Evolutionary conservation across 2,797 vertebrate genomes (phyloP).

Genomic region (Esox lucius): DNA sequence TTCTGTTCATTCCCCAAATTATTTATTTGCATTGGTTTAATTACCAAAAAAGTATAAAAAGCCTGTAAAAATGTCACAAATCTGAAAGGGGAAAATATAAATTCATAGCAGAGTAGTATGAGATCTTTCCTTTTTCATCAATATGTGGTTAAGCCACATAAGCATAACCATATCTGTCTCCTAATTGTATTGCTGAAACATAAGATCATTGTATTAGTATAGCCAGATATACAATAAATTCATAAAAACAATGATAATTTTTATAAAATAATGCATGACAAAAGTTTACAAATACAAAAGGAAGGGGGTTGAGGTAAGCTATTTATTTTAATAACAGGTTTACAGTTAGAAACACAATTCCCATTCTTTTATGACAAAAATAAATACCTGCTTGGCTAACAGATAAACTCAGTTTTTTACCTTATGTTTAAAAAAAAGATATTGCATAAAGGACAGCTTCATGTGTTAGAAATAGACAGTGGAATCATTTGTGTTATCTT

Average conservation of each 20-base stretch:
- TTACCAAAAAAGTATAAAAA: too few relatives aligned
- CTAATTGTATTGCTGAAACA: background rate
- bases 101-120: too few relatives aligned
- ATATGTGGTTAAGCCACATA: background rate
- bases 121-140: too few relatives aligned
- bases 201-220: background rate
- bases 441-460: constrained; percentile 38
- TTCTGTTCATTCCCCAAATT: too few relatives aligned
- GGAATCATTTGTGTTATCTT: constrained; percentile 46
- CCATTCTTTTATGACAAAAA: constrained; percentile 34
- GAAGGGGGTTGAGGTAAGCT: background rate
- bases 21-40: too few relatives aligned
- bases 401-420: constrained; percentile 44
- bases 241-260: background rate
- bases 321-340: background rate
- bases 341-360: constrained; percentile 36
- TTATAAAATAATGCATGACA: background rate
- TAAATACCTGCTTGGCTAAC: constrained; percentile 44
- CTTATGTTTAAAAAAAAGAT: constrained; percentile 33
- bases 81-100: too few relatives aligned
- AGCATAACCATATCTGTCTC: background rate
- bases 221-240: background rate
- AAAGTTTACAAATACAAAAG: background rate
- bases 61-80: too few relatives aligned
- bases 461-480: constrained; percentile 64